Percentiles rank a stretch among this genome's conserved stretches.
phyloP scores from a whole-genome alignment of 2,797 vertebrate species.

The Alca torda region DNA sequence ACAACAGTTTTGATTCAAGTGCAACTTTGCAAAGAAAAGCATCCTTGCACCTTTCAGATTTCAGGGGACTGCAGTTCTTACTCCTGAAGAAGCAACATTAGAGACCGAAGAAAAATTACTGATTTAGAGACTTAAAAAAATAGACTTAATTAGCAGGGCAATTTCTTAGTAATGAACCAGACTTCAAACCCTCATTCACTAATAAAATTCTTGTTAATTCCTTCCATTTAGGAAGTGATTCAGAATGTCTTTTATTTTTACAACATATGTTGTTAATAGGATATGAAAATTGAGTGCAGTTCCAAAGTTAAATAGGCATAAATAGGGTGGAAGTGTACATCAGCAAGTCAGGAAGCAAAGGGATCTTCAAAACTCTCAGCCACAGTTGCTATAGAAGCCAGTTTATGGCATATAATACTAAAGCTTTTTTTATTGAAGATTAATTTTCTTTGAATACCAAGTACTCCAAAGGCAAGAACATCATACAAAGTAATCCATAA shows the following conservation, averaged over 20 bases:
- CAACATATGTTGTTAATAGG: background rate
- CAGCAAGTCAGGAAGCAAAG: background rate
- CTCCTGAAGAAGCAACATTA: background rate
- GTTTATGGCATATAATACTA: background rate
- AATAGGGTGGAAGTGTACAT: background rate
- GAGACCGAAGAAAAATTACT: background rate
- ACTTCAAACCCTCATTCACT: background rate
- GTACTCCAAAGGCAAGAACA: background rate
- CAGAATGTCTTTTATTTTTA: background rate
- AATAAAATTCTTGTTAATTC: background rate
- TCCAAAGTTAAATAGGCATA: background rate
- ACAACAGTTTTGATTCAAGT: background rate
- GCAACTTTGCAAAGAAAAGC: background rate
- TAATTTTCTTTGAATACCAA: background rate
- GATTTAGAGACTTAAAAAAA: background rate
- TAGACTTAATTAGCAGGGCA: background rate
- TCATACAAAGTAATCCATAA: background rate
- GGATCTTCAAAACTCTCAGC: background rate
- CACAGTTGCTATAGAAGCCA: background rate
- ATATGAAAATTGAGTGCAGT: background rate
- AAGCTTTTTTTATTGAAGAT: background rate
- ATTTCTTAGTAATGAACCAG: background rate
- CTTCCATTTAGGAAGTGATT: background rate
- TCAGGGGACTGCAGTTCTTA: background rate
- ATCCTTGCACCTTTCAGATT: background rate